Evolutionary conservation across 2,113 vertebrate species (phyloP).

Genomic region (Phalacrocorax brasilianus): DNA sequence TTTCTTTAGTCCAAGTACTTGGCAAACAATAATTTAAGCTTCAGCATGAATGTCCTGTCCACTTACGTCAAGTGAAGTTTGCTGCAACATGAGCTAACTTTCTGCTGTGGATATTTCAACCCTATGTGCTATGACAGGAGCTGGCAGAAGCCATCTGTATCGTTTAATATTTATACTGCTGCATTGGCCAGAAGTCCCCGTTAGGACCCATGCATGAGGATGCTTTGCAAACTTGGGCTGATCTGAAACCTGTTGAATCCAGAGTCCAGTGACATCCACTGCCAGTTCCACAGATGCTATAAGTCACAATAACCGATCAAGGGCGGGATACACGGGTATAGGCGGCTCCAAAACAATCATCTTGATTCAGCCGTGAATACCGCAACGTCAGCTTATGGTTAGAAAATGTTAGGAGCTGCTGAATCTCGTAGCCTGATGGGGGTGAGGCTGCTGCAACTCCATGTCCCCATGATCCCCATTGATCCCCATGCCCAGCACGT

Average conservation of each 20-base stretch:
- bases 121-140: neutral
- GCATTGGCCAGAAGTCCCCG: neutral
- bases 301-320: neutral
- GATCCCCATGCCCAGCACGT: neutral
- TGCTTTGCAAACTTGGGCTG: neutral
- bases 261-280: neutral
- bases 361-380: neutral
- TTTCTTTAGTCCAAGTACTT: neutral
- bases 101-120: neutral
- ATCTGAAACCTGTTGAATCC: neutral
- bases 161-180: neutral
- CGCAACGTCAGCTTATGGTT: neutral
- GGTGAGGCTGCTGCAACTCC: neutral
- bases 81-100: neutral
- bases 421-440: neutral
- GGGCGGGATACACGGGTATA: neutral
- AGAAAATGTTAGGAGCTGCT: neutral
- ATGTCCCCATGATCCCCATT: neutral
- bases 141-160: neutral
- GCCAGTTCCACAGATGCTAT: neutral
- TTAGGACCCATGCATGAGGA: neutral
- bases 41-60: neutral
- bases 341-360: too few relatives aligned
- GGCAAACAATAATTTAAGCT: neutral
- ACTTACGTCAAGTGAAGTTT: neutral